Evolutionary conservation across 2,888 invertebrate species (phyloP).

Genomic region (Drosophila prolongata): DNA sequence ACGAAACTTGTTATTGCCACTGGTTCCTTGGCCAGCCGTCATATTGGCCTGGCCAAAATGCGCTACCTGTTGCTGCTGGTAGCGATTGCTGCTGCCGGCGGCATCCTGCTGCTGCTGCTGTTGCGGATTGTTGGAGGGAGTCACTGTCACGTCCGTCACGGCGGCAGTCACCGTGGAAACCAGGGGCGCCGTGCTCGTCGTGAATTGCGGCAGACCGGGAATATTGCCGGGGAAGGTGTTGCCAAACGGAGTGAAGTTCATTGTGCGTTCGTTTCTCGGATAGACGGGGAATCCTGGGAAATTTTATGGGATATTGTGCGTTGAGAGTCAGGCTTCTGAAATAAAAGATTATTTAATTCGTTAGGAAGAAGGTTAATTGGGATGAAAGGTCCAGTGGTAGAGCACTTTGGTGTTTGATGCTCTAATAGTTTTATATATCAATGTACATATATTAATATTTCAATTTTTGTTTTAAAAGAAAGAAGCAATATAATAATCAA

Average conservation of each 20-base stretch:
- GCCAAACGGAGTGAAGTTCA: constrained; percentile 95
- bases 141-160: constrained; percentile 85
- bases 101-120: constrained; percentile 72
- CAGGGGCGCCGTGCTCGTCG: constrained; percentile 85
- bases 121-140: constrained; percentile 69
- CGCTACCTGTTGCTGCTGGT: constrained; percentile 82
- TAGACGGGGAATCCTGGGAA: constrained; percentile 8
- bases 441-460: no score
- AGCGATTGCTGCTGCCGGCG: constrained; percentile 75
- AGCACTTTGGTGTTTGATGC: no score
- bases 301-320: constrained; percentile 17
- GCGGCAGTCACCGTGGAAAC: constrained; percentile 87
- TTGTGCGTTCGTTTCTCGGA: constrained; percentile 81
- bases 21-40: constrained; percentile 83
- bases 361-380: no score
- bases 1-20: constrained; percentile 86
- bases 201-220: constrained; percentile 93
- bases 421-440: no score
- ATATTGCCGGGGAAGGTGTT: constrained; percentile 91
- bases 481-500: no score
- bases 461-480: no score
- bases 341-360: neutral
- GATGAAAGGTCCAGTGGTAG: no score
- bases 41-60: constrained; percentile 87
- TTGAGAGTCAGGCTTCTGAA: constrained; percentile 30